Percentiles rank a stretch among this genome's conserved stretches.
phyloP scores from a whole-genome alignment of 2,888 invertebrate genomes.

The Noctua comes region DNA sequence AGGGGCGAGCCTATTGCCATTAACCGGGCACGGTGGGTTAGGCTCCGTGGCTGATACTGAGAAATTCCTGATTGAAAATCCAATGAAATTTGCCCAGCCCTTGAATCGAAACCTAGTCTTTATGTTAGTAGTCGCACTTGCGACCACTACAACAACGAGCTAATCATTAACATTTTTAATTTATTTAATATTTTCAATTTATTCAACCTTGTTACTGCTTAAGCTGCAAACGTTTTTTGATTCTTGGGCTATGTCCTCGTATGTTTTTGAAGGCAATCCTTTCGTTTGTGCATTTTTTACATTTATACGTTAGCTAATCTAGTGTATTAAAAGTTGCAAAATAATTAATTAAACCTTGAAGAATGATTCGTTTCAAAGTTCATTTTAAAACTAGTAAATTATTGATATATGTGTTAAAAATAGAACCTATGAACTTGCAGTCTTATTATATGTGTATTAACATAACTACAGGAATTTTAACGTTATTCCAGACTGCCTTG shows the following conservation, averaged over 20 bases:
- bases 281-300: neutral
- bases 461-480: neutral
- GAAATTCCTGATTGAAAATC: neutral
- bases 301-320: neutral
- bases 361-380: constrained; percentile 14
- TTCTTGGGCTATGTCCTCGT: neutral
- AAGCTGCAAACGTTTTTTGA: neutral
- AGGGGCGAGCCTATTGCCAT: neutral
- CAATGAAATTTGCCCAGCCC: neutral
- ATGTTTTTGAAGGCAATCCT: neutral
- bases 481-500: constrained; percentile 76
- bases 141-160: neutral
- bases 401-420: too few species aligned
- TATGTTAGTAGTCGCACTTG: neutral
- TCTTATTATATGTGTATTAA: too few species aligned
- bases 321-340: neutral
- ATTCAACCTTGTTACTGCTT: neutral
- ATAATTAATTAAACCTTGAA: neutral
- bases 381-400: neutral
- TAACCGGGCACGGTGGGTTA: neutral
- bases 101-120: neutral
- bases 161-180: neutral
- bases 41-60: neutral
- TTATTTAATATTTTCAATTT: neutral
- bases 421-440: accelerated